Base-by-base conservation (phyloP, 2,797 vertebrate genomes). In the Falco peregrinus region DNA sequence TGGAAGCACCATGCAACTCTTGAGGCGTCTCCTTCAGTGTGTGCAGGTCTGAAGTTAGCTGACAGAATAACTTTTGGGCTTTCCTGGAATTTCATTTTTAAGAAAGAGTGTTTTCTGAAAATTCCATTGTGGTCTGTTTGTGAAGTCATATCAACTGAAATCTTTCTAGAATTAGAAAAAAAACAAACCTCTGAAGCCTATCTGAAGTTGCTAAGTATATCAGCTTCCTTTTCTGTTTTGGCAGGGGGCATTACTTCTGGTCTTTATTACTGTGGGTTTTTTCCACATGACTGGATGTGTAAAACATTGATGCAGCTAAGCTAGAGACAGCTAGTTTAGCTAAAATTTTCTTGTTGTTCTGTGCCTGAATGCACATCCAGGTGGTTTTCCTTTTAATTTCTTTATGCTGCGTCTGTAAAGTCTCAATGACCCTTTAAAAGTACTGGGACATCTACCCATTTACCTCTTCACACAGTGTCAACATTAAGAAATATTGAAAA, bases 1-100 rank as follows among this genome's bases (percentile, higher is more conserved):
- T 51, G 50, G 61, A 51, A 37, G 28, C 28, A 19, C 17, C 37
- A 0, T 47, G 18, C 16, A 13, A 0, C 17, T 29, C 11, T 31
- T 39, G 35, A 67, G 35, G 8, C 17, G 11, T 65, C 20, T 67
- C n/a, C 18, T 60, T 50, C 18, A 39, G 3, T 60, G 3, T 11
- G 5, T 56, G 63, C 39, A 5, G 12, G 63, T 74, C 22, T 63
- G 33, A 88, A 90, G 26, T 57, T 47, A 45, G 14, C 3, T 31
- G n/a, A 3, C 5, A 22, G 12, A 60, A 56, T 14, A 59, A 7
- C 5, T 89, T 22, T 56, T 20, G 7, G 18, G 11, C 14, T 79
- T 91, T 82, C 37, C 16, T 39, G 11, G 9, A 10, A 8, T 43
- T n/a, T 85, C 4, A 4, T 56, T 87, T 91, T 68, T 24, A 47